Conservation (phyloP, 2,113 vertebrate species). For the human region GRCh38 chr12:63667001-63667500, state of each 20-base stretch:
- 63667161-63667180: background rate
- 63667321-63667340: background rate
- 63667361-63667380: background rate
- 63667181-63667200: background rate
- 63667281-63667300: background rate
- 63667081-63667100: background rate
- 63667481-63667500: background rate
- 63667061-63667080: background rate
- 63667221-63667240: background rate
- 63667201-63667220: background rate
- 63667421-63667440: background rate
- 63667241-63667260: background rate
- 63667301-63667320: background rate
- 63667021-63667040: background rate
- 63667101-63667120: background rate
- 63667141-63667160: background rate
- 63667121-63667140: background rate
- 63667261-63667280: background rate
- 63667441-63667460: background rate
- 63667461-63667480: background rate
- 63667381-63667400: background rate
- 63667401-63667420: background rate
- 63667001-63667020: background rate
- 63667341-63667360: conserved; percentile 2
- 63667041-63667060: background rate